A percentile compares a stretch with the other conserved stretches of the same genome.
Conservation (phyloP, 1,140 invertebrate species). For the Aphaenogaster ashmeadi region DNA sequence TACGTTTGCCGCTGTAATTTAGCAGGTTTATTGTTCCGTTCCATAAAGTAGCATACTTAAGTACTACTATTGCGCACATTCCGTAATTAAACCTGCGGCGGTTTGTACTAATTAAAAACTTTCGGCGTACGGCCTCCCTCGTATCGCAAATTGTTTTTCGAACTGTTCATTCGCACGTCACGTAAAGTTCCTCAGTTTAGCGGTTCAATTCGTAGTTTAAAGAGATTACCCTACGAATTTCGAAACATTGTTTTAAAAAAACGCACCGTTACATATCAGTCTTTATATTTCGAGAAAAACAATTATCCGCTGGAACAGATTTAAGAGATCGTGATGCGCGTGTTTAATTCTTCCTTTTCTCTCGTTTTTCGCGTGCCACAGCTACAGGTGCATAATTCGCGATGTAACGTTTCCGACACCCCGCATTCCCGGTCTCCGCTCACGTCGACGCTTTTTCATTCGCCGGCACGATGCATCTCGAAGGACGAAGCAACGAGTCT, state of each 20-base stretch:
- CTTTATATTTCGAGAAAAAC: neutral
- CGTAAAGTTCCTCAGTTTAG: constrained; percentile 5
- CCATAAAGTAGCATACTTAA: constrained; percentile 63
- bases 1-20: constrained; percentile 63
- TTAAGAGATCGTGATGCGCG: neutral
- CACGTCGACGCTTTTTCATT: constrained; percentile 19
- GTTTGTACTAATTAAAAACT: constrained; percentile 64
- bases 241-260: neutral
- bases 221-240: neutral
- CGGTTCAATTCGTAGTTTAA: neutral
- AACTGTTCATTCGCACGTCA: constrained; percentile 43
- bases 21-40: constrained; percentile 63
- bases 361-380: neutral
- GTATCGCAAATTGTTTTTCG: constrained; percentile 58
- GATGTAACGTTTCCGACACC: neutral
- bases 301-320: neutral
- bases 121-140: constrained; percentile 29
- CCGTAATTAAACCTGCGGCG: constrained; percentile 57
- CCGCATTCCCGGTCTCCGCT: neutral
- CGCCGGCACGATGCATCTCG: neutral
- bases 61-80: constrained; percentile 61
- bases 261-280: neutral
- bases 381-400: constrained; percentile 22
- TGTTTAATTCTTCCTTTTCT: neutral
- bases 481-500: neutral